Evolutionary conservation across 1,140 invertebrate genomes (phyloP).

Genomic region (Lucilia sericata): DNA sequence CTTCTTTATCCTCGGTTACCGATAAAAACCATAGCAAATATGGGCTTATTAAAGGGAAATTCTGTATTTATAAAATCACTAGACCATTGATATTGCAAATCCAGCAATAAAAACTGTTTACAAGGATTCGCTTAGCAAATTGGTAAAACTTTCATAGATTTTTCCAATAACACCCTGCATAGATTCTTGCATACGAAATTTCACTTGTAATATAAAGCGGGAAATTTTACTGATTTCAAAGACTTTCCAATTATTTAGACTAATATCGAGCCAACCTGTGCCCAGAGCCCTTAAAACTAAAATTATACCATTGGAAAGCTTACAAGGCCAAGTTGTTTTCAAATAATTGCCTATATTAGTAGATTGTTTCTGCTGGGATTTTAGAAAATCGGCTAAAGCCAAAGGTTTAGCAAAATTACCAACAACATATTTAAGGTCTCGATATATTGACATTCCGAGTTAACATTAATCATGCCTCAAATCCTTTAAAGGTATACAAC

Average conservation of each 20-base stretch:
- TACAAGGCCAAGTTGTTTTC: conserved; percentile 59
- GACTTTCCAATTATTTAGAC: conserved; percentile 55
- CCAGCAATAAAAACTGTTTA: conserved; percentile 52
- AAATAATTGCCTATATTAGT: conserved; percentile 56
- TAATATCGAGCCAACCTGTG: conserved; percentile 63
- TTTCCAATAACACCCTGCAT: conserved; percentile 60
- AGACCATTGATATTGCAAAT: conserved; percentile 55
- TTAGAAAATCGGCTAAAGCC: conserved; percentile 55
- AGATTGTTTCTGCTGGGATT: conserved; percentile 57
- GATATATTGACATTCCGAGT: conserved; percentile 56
- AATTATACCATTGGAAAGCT: conserved; percentile 55
- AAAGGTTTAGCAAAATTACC: conserved; percentile 57
- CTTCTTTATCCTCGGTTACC: conserved; percentile 53
- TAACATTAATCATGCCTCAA: conserved; percentile 61
- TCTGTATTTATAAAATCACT: conserved; percentile 57
- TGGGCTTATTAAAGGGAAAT: conserved; percentile 58
- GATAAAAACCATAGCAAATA: conserved; percentile 58
- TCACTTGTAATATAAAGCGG: conserved; percentile 58
- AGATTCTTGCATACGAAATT: conserved; percentile 65
- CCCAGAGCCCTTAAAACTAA: conserved; percentile 56
- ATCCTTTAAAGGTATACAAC: conserved; percentile 57
- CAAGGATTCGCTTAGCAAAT: conserved; percentile 61
- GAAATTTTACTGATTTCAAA: conserved; percentile 63
- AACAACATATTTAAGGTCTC: conserved; percentile 55
- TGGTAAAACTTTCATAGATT: conserved; percentile 56